These are phyloP conservation scores for Morone saxatilis DNA, from an alignment of 2,113 vertebrate species.

Conservation along the genomic window DNA sequence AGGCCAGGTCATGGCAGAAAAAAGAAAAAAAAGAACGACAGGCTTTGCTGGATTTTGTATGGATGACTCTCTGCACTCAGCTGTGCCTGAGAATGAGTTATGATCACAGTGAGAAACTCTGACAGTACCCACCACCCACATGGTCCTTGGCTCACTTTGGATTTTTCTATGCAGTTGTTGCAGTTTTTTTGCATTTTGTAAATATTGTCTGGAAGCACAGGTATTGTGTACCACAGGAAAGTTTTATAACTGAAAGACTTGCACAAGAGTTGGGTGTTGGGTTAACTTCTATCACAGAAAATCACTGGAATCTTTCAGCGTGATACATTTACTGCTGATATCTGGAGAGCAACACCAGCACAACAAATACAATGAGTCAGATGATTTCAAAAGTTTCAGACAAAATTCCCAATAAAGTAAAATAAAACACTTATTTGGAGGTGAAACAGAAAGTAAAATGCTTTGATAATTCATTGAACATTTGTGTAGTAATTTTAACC, in stretches of 20 bases:
- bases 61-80: conserved; percentile 76
- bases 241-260: neutral
- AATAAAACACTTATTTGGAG: neutral
- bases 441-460: neutral
- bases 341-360: neutral
- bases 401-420: too few species aligned
- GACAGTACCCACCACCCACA: conserved; percentile 63
- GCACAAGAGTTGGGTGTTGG: neutral
- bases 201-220: conserved; percentile 15
- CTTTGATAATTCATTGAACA: neutral
- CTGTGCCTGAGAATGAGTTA: conserved; percentile 81
- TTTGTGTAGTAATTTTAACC: too few species aligned
- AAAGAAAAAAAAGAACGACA: conserved; percentile 11
- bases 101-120: conserved; percentile 66
- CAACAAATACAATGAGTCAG: neutral
- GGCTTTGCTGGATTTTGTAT: conserved; percentile 74
- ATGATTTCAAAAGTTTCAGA: neutral
- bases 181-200: conserved; percentile 24
- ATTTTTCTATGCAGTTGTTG: conserved; percentile 5
- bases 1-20: conserved; percentile 65
- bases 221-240: neutral
- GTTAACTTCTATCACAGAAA: too few species aligned
- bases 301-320: too few species aligned
- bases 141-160: conserved; percentile 24
- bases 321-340: neutral